Evolutionary conservation across 2,888 invertebrate species (phyloP).

Genomic region (Dicyrtoma fusca): DNA sequence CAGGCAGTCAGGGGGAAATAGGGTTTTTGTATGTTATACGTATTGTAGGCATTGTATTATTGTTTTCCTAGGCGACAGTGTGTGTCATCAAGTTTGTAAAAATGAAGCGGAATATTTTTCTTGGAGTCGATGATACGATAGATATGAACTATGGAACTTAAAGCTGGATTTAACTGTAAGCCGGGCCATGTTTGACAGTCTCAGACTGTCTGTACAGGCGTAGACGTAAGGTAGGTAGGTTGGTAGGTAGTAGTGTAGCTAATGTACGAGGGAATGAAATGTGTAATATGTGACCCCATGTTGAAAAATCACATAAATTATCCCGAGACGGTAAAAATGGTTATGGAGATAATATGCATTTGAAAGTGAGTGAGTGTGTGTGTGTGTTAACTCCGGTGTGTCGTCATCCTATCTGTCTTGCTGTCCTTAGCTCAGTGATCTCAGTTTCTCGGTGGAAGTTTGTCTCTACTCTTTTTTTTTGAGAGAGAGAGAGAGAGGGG

Average conservation of each 20-base stretch:
- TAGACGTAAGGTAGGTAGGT: too few species aligned
- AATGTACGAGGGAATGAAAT: background rate
- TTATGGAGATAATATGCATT: slow-evolving; percentile 2
- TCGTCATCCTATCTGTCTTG: slow-evolving; percentile 15
- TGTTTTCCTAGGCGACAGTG: too few species aligned
- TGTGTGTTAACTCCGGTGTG: background rate
- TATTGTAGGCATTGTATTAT: too few species aligned
- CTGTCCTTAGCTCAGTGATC: background rate
- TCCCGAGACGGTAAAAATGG: slow-evolving; percentile 18
- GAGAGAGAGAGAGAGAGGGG: too few species aligned
- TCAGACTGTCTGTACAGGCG: too few species aligned
- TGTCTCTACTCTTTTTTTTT: background rate
- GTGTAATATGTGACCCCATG: slow-evolving; percentile 30
- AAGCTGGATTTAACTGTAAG: too few species aligned
- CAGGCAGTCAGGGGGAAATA: background rate
- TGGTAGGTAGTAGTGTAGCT: background rate
- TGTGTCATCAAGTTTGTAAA: background rate
- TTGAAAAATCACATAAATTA: slow-evolving; percentile 33
- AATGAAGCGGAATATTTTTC: background rate
- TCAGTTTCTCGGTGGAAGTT: too few species aligned
- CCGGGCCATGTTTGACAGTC: too few species aligned
- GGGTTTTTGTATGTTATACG: too few species aligned
- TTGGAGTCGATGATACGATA: too few species aligned
- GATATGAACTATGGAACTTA: background rate
- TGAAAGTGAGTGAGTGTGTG: too few species aligned